Evolutionary conservation across 1,140 invertebrate genomes (phyloP).

Genomic region (Phymastichus coffea): DNA sequence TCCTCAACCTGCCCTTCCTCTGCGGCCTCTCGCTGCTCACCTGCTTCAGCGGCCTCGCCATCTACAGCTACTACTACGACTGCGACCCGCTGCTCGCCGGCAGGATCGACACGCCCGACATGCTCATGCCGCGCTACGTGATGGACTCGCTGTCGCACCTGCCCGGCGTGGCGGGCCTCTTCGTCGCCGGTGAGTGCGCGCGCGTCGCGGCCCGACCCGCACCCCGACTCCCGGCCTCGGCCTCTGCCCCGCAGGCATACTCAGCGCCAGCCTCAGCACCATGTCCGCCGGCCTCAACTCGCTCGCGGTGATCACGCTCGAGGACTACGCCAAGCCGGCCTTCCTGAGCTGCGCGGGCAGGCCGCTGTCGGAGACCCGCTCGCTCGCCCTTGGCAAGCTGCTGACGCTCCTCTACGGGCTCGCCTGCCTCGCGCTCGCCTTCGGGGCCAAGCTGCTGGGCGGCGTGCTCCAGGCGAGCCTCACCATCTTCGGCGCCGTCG

Average conservation of each 20-base stretch:
- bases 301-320: constrained; percentile 79
- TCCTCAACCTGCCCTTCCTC: constrained; percentile 71
- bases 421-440: constrained; percentile 70
- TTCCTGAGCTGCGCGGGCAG: constrained; percentile 26
- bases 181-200: constrained; percentile 63
- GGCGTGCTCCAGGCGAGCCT: constrained; percentile 60
- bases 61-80: constrained; percentile 71
- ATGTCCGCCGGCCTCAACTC: constrained; percentile 83
- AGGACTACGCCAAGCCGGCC: constrained; percentile 70
- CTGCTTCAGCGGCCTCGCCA: constrained; percentile 74
- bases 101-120: constrained; percentile 59
- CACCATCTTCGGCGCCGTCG: constrained; percentile 65
- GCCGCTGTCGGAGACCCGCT: constrained; percentile 38
- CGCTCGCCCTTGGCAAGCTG: constrained; percentile 59
- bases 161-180: constrained; percentile 78
- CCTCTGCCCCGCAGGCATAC: constrained; percentile 59
- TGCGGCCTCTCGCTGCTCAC: constrained; percentile 67
- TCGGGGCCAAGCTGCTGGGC: constrained; percentile 69
- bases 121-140: constrained; percentile 76
- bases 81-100: constrained; percentile 71
- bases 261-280: constrained; percentile 81
- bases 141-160: constrained; percentile 69
- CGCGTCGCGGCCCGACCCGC: neutral
- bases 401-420: constrained; percentile 68
- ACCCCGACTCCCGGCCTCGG: neutral